Evolutionary conservation across 2,888 invertebrate genomes (phyloP), one percentile per base, ranked within the genome.

Genomic region (Nasonia oneida): DNA sequence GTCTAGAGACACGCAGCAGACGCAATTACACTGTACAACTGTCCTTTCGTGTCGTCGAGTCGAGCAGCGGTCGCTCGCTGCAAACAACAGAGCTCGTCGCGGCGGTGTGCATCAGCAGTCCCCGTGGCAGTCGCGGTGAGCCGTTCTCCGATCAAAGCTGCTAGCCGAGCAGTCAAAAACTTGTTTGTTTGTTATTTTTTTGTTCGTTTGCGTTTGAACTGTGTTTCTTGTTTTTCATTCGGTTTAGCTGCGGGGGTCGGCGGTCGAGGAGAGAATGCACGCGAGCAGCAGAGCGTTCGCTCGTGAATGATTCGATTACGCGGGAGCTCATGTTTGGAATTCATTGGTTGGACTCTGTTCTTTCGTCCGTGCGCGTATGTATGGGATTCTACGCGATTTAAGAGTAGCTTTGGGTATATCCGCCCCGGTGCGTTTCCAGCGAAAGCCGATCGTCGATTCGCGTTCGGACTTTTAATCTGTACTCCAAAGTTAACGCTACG

Each of bases 91-190:
- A 37, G 39, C n/a, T 39, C 39, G n/a, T 39, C 29, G 67, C 67
- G 29, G 67, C 67, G 29, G 57, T n/a, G 57, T n/a, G 57, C 23
- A 42, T 18, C 39, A 33, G 18, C 39, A 14, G 3, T 29, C 6
- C 23, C 18, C 67, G 3, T 33, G 67, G 12, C 14, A 29, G 23
- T n/a, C 67, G 67, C 14, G 67, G 67, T 33, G 10, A 64, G 23
- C 64, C 23, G 53, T 53, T 64, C 18, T 23, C 12, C 0, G 67
- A 29, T 33, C 67, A 14, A 1, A 29, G 47, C 47, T 47, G 47
- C 47, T 2, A 47, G 29, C 29, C 67, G 67, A 29, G 67, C 67
- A 67, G 67, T 67, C 67, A 67, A 67, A 67, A 67, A 67, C 29
- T 29, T 29, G 29, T 29, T 23, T 67, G 33, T 33, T 67, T 29